These are phyloP conservation scores for Saturnia japonica DNA, from an alignment of 2,888 invertebrate genomes.

Conservation along the genomic window DNA sequence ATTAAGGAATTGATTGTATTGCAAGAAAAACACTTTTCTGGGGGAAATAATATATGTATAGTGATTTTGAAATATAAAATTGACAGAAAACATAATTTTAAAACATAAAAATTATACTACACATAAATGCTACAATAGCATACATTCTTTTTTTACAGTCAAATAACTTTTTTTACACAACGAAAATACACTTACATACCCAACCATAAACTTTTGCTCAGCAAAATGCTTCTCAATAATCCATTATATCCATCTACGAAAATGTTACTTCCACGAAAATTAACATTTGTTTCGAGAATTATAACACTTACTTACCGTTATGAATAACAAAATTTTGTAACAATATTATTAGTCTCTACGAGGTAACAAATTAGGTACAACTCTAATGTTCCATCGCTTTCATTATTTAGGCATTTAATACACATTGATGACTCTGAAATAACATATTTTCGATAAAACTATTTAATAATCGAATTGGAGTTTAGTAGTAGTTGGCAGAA, in stretches of 20 bases:
- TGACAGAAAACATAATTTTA: not conserved
- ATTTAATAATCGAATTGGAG: too few species aligned
- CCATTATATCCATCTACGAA: conserved; percentile 12
- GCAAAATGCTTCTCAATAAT: conserved; percentile 5
- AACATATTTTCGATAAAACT: not conserved
- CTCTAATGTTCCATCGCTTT: conserved; percentile 31
- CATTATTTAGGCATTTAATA: conserved; percentile 4
- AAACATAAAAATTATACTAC: not conserved
- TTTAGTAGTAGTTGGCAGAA: too few species aligned
- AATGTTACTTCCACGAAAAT: conserved; percentile 14
- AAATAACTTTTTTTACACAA: not conserved
- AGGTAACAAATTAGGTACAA: conserved; percentile 47
- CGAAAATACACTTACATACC: not conserved
- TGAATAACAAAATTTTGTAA: conserved; percentile 20
- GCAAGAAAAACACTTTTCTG: too few species aligned
- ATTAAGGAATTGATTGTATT: too few species aligned
- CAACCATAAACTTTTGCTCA: not conserved
- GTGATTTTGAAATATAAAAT: not conserved
- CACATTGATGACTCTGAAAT: not conserved
- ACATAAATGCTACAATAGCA: not conserved
- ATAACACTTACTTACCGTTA: conserved; percentile 16
- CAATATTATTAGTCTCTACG: conserved; percentile 29
- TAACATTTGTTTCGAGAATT: conserved; percentile 20
- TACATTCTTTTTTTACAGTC: conserved; percentile 5
- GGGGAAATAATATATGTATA: not conserved